Evolutionary conservation across 2,797 vertebrate species (phyloP).

Genomic region (Paramormyrops hopkinsi): DNA sequence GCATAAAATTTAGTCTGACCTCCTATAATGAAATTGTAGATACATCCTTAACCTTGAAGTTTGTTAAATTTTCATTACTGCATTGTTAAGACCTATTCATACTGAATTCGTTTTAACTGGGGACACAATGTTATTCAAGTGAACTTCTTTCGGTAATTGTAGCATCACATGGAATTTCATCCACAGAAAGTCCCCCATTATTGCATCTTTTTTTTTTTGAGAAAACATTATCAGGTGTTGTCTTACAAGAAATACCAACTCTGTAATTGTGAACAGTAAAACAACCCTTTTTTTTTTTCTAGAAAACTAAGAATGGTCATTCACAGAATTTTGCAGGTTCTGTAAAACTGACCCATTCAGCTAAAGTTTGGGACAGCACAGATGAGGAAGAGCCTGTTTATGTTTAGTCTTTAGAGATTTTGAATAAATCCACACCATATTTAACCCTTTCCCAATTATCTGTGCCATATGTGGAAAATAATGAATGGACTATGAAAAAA

Average conservation of each 20-base stretch:
- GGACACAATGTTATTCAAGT: not conserved
- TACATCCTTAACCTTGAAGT: not conserved
- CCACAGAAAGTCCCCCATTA: too few species aligned
- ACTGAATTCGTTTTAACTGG: not conserved
- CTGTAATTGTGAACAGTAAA: not conserved
- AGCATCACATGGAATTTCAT: too few species aligned
- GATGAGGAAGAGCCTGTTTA: not conserved
- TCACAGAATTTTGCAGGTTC: not conserved
- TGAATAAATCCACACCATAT: not conserved
- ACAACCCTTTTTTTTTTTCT: not conserved
- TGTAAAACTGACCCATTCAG: conserved; percentile 1
- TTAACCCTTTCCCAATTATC: not conserved
- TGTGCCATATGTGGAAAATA: not conserved
- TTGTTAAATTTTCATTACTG: not conserved
- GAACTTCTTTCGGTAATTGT: not conserved
- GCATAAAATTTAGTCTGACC: not conserved
- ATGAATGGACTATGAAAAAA: not conserved
- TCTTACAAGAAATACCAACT: not conserved
- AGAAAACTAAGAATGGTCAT: not conserved
- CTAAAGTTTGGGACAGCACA: not conserved
- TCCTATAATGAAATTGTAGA: not conserved
- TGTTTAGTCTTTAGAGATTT: not conserved
- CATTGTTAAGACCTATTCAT: not conserved
- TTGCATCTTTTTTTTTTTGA: too few species aligned
- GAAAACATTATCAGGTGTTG: not conserved